Base-by-base conservation (phyloP, 2,888 invertebrate genomes). In the Thelaira solivaga region DNA sequence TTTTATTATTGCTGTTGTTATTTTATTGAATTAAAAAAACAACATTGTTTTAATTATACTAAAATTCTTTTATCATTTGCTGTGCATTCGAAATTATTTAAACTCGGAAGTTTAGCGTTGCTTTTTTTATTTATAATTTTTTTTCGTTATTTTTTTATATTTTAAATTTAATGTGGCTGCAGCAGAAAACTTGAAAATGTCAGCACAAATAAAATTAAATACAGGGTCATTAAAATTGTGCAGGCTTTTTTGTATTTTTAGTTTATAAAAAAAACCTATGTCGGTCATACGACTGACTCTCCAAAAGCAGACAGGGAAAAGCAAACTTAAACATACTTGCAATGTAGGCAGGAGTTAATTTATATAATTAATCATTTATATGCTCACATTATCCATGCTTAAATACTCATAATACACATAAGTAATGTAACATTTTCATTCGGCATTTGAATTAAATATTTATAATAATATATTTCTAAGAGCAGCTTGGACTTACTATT, bases 121-220 rank as follows among this genome's bases (percentile, higher is more conserved):
- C n/a, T n/a, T n/a, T n/a, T n/a, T n/a, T n/a, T n/a, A n/a, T n/a
- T 22, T 13, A 13, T 13, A 65, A 53, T 53, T 43, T 69, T 59
- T 29, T 69, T 2, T 43, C 20, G 20, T 10, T n/a, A n/a, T n/a
- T n/a, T n/a, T n/a, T n/a, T n/a, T n/a, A n/a, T 24, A 41, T 22
- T 53, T 53, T 53, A 7, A 2, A 20, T 41, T 51, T 8, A 45
- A 55, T 45, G 18, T 26, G 20, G 36, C 20, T 41, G 64, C 51
- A 65, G 26, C 34, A 22, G 3, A 57, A 68, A 68, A 55, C 29
- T 64, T 57, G 36, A 68, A 47, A 72, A 55, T 72, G 43, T 72
- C 55, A 64, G 72, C 72, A 72, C n/a, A n/a, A n/a, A n/a, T n/a
- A n/a, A n/a, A 47, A 64, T 29, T 29, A 47, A 47, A 64, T 20